Evolutionary conservation across 2,888 invertebrate species (phyloP).

Genomic region (Thecophora atra): DNA sequence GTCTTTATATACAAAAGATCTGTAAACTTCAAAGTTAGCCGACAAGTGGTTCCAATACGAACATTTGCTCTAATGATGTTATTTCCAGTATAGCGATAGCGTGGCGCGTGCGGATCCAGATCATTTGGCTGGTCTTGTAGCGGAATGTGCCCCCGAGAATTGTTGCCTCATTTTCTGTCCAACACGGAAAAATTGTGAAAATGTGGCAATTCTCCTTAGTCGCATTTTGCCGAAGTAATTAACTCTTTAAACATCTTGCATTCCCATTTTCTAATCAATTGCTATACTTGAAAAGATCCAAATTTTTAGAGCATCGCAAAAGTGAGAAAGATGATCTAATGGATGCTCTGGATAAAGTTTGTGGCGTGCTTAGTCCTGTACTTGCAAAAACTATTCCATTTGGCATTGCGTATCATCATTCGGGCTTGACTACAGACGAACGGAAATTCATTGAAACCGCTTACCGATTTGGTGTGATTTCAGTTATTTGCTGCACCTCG

Average conservation of each 20-base stretch:
- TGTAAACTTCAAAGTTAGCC: slow-evolving; percentile 66
- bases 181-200: slow-evolving; percentile 92
- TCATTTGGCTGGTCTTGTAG: slow-evolving; percentile 79
- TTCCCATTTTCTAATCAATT: not conserved
- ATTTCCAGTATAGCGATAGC: slow-evolving; percentile 71
- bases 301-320: slow-evolving; percentile 69
- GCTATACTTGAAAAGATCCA: slow-evolving; percentile 60
- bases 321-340: slow-evolving; percentile 72
- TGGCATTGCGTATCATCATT: slow-evolving; percentile 95
- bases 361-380: slow-evolving; percentile 73
- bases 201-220: slow-evolving; percentile 81
- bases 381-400: slow-evolving; percentile 75
- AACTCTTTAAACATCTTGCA: not conserved
- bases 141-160: slow-evolving; percentile 80
- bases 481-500: slow-evolving; percentile 92
- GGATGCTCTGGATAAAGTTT: slow-evolving; percentile 73
- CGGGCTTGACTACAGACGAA: slow-evolving; percentile 89
- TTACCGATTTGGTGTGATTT: slow-evolving; percentile 83
- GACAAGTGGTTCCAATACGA: not conserved
- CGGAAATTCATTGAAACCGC: slow-evolving; percentile 84
- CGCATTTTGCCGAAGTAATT: slow-evolving; percentile 68
- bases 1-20: slow-evolving; percentile 68
- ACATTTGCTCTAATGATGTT: slow-evolving; percentile 24
- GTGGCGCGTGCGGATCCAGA: slow-evolving; percentile 79
- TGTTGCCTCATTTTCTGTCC: slow-evolving; percentile 93